Conservation (phyloP, 1,140 invertebrate genomes). For the Psix sp. region DNA sequence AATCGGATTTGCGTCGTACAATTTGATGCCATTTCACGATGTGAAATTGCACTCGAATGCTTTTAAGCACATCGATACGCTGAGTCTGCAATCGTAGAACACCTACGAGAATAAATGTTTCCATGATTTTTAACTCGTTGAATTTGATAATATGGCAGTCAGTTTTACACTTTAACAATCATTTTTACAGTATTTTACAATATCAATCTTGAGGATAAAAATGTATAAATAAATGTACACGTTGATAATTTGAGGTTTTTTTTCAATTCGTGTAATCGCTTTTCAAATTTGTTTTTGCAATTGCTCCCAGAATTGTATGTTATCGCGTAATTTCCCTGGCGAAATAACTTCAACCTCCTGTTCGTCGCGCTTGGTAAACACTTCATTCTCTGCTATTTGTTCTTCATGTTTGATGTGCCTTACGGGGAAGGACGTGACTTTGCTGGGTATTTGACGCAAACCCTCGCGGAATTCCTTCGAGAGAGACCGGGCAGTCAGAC, state of each 20-base stretch:
- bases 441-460: conserved; percentile 73
- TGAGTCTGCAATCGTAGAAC: too few relatives aligned
- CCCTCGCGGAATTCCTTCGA: conserved; percentile 86
- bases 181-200: conserved; percentile 37
- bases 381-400: conserved; percentile 52
- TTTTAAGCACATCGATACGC: too few relatives aligned
- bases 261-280: too few relatives aligned
- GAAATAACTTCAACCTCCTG: conserved; percentile 57
- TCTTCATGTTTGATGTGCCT: conserved; percentile 55
- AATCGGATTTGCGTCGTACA: conserved; percentile 18
- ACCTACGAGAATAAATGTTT: too few relatives aligned
- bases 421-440: conserved; percentile 56
- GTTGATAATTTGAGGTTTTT: too few relatives aligned
- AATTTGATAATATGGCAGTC: conserved; percentile 35
- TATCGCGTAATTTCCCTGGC: conserved; percentile 68
- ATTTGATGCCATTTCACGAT: conserved; percentile 5
- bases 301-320: conserved; percentile 73
- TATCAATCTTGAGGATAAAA: too few relatives aligned
- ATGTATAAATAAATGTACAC: not conserved
- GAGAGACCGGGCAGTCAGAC: conserved; percentile 87
- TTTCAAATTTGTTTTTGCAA: conserved; percentile 63
- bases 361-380: conserved; percentile 23
- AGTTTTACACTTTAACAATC: conserved; percentile 12
- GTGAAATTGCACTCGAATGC: too few relatives aligned
- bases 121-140: conserved; percentile 29